Conservation (phyloP, 2,797 vertebrate species). For the Spinus olivaceus region DNA sequence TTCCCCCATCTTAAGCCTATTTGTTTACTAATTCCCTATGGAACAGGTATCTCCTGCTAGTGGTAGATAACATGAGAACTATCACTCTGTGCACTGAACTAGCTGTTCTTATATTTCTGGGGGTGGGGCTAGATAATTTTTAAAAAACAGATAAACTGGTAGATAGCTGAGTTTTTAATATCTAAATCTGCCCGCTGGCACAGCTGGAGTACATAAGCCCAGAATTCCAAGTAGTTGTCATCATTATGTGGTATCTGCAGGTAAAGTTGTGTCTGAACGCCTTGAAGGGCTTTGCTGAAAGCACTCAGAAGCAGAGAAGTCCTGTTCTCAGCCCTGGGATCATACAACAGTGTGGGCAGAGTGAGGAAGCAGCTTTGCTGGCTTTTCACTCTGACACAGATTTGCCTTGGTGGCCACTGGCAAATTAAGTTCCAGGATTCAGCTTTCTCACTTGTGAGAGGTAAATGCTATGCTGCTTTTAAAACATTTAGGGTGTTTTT, state of each 20-base stretch:
- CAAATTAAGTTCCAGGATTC: background rate
- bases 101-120: background rate
- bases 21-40: background rate
- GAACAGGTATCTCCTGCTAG: background rate
- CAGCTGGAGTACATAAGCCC: fast-evolving
- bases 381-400: background rate
- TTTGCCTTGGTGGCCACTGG: background rate
- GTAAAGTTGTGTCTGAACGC: background rate
- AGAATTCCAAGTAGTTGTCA: background rate
- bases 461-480: background rate
- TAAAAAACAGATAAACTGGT: background rate
- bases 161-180: background rate
- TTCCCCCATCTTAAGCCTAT: background rate
- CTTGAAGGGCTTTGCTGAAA: background rate
- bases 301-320: background rate
- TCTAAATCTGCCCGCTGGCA: background rate
- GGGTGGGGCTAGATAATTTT: background rate
- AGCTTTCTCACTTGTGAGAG: background rate
- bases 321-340: background rate
- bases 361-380: background rate
- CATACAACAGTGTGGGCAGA: background rate
- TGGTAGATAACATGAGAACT: background rate
- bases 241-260: background rate
- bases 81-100: background rate
- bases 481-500: background rate